Base-by-base conservation (phyloP, 2,888 invertebrate genomes). In the Venustoraphidia nigricollis region DNA sequence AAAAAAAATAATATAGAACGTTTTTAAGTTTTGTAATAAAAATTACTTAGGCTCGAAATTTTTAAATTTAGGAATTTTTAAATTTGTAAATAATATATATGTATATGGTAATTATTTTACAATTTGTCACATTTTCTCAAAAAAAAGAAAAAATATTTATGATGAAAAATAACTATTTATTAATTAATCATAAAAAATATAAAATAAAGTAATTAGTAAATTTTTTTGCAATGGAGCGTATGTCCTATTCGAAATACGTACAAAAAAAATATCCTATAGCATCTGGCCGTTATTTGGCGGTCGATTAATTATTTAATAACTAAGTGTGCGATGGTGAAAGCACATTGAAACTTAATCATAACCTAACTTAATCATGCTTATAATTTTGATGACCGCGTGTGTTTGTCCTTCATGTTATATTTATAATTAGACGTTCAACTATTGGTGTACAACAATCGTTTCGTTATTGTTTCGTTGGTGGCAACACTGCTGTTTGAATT, bases 21-120 rank as follows among this genome's bases (percentile, higher is more conserved):
- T 11, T 47, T 43, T 36, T 10, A 47, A 14, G 36, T 37, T 38
- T 35, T 46, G 38, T 46, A 46, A 43, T 42, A 37, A 36, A 71
- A 73, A 72, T 72, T 27, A 27, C 69, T 70, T 72, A 72, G 72
- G 64, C 67, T 72, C 69, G 76, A 69, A 67, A 74, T 75, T 72
- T 70, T 73, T 75, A 75, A 67, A 68, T 76, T 78, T 77, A 78
- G 77, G 76, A 72, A 67, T 77, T 77, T 75, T 75, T 75, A 76
- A 76, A 76, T 75, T 76, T 78, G 78, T 78, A 78, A 73, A 73
- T 73, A 78, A 68, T 47, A 42, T 36, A 41, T 36, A 47, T 27
- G 27, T 27, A 27, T 27, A 27, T 27, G 27, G 27, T 27, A 27
- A 27, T 27, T 27, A 27, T 27, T 27, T 27, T 27, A 27, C 27